A percentile compares a stretch with the other conserved stretches of the same genome.
These are phyloP conservation scores for Phoxinus phoxinus DNA, from an alignment of 2,113 vertebrate species.

Conservation along the genomic window DNA sequence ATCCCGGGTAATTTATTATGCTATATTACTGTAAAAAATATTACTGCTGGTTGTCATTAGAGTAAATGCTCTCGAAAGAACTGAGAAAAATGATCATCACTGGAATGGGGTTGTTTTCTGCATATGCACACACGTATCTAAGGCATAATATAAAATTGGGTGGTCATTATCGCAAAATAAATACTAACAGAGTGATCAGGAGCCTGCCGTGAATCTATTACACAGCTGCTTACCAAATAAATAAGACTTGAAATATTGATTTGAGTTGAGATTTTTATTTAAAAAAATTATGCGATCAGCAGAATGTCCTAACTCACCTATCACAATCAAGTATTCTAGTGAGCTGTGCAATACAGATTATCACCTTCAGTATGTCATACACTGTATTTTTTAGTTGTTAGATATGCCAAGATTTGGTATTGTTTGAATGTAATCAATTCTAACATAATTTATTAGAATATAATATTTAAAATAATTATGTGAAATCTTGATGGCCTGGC, in stretches of 20 bases:
- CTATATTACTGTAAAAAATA: constrained; percentile 48
- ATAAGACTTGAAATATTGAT: background rate
- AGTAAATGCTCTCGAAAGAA: constrained; percentile 48
- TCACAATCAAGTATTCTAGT: too few relatives aligned
- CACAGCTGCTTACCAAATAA: background rate
- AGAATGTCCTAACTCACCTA: too few relatives aligned
- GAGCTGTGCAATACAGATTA: too few relatives aligned
- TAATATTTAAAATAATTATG: too few relatives aligned
- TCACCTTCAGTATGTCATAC: too few relatives aligned
- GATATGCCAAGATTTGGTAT: too few relatives aligned
- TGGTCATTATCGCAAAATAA: background rate
- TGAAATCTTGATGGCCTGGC: too few relatives aligned
- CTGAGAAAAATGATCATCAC: background rate
- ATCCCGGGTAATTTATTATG: constrained; percentile 47
- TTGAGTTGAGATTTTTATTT: background rate
- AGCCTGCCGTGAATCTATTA: background rate
- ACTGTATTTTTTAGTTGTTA: too few relatives aligned
- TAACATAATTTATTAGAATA: too few relatives aligned
- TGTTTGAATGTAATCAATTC: too few relatives aligned
- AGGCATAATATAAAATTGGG: background rate
- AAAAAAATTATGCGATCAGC: too few relatives aligned
- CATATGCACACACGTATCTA: background rate
- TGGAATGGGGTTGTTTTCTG: background rate
- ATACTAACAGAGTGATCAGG: background rate
- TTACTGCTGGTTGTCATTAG: constrained; percentile 45